Evolutionary conservation across 2,888 invertebrate species (phyloP), one percentile per base, ranked within the genome.

Genomic region (Agriopis marginaria): DNA sequence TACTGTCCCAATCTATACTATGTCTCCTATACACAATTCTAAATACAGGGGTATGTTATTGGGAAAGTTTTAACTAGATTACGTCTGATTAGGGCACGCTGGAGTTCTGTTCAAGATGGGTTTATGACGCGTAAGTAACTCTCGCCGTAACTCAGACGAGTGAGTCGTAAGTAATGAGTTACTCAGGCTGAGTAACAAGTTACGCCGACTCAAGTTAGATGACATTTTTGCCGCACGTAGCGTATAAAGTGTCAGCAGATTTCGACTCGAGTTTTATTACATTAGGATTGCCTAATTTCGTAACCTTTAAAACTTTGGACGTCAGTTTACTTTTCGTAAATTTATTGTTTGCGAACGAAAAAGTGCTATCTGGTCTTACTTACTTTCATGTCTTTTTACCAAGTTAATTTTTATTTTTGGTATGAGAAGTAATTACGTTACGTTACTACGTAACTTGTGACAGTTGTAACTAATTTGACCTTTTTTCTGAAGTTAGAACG

Each of bases 31-130:
- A 73, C 73, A 82, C 79, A 82, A 82, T 85, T 87, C 89, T 85
- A 84, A 83, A 79, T 81, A 73, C 82, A 77, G 89, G 91, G 91
- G 88, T 80, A 74, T 85, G 85, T 91, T 93, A 94, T 94, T 94
- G 92, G 89, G 88, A 93, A 94, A 93, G 92, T 94, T 93, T 93
- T 93, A 92, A 92, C 92, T 87, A 83, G 87, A 89, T 92, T 91
- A 89, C 82, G 85, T 92, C 89, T 91, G 90, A 91, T 91, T 91
- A 90, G 86, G 76, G 78, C 76, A 70, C 65, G 76, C 78, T 77
- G 71, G 66, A 70, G 73, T 75, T 68, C 62, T 73, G 58, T 65
- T 70, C 68, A 73, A 76, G 76, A 58, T 58, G 58, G 82, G 72
- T 88, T 87, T 86, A 90, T 87, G 84, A 80, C 71, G 82, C 81